phyloP scores from a whole-genome alignment of 2,113 vertebrate species.

The Hiodon tergisus region DNA sequence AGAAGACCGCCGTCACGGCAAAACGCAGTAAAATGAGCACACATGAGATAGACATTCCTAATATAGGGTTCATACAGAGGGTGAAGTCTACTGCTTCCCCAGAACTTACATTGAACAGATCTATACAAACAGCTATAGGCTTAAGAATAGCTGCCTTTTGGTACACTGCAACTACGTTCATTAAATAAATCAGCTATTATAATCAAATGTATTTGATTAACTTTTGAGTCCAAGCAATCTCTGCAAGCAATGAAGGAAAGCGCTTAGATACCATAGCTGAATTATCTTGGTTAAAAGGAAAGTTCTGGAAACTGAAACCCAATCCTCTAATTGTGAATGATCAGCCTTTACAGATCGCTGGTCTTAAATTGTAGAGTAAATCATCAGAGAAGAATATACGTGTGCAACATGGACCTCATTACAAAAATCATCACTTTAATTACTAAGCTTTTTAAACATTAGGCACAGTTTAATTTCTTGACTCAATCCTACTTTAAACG shows the following conservation, averaged over 20 bases:
- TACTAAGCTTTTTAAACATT: constrained; percentile 9
- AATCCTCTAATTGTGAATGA: constrained; percentile 18
- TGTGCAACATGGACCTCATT: not conserved
- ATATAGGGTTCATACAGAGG: not conserved
- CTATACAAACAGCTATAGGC: constrained; percentile 50
- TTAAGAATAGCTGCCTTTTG: constrained; percentile 27
- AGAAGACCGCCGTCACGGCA: not conserved
- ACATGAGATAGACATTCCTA: not conserved
- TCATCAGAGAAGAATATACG: constrained; percentile 11
- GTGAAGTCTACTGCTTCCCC: not conserved
- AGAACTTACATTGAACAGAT: constrained; percentile 42
- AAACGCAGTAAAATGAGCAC: not conserved
- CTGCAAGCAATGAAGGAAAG: too few relatives aligned
- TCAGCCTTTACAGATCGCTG: constrained; percentile 19
- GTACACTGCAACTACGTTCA: too few relatives aligned
- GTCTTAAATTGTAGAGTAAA: constrained; percentile 9
- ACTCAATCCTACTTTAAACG: constrained; percentile 11
- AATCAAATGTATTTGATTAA: too few relatives aligned
- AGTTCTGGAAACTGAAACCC: constrained; percentile 34
- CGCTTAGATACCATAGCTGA: constrained; percentile 48
- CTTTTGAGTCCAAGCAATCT: too few relatives aligned
- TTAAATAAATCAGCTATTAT: too few relatives aligned
- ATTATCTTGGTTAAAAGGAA: constrained; percentile 44
- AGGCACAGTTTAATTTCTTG: not conserved
- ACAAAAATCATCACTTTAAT: constrained; percentile 12